phyloP scores from a whole-genome alignment of 64 coral and sea anemone genomes.

The Actinia tenebrosa region DNA sequence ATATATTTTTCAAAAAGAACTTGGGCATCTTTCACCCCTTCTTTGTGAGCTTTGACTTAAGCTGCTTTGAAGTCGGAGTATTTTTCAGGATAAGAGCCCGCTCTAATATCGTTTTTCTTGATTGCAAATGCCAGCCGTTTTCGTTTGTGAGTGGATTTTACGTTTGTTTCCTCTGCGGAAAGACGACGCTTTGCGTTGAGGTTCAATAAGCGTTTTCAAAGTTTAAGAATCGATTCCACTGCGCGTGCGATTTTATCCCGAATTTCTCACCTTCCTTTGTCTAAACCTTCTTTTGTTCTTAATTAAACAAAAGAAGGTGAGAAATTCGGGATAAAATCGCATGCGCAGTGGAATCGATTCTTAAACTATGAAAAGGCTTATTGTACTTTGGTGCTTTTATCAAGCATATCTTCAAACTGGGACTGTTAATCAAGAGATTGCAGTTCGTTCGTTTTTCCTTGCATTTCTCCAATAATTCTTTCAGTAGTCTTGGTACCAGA shows the following conservation, averaged over 20 bases:
- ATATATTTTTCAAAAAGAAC: slow-evolving; percentile 42
- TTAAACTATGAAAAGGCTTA: too few species aligned
- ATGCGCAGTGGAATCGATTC: too few species aligned
- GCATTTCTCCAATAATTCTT: slow-evolving; percentile 51
- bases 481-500: slow-evolving; percentile 48
- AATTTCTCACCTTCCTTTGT: too few species aligned
- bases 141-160: slow-evolving; percentile 25
- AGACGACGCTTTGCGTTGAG: slow-evolving; percentile 49
- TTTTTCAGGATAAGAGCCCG: slow-evolving; percentile 23
- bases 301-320: too few species aligned
- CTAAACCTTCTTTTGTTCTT: too few species aligned
- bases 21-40: slow-evolving; percentile 30
- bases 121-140: slow-evolving; percentile 33
- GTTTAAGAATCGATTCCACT: too few species aligned
- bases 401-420: slow-evolving; percentile 46
- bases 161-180: background rate
- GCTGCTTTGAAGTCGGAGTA: slow-evolving; percentile 36
- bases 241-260: too few species aligned
- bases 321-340: too few species aligned
- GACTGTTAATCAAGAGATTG: slow-evolving; percentile 52
- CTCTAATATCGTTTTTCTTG: slow-evolving; percentile 4
- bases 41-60: slow-evolving; percentile 24
- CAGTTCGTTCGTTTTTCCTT: slow-evolving; percentile 43
- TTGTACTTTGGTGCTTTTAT: slow-evolving; percentile 43
- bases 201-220: background rate